These are phyloP conservation scores for Aspidiotus rigidus DNA, from an alignment of 2,888 invertebrate species.

Conservation along the genomic window DNA sequence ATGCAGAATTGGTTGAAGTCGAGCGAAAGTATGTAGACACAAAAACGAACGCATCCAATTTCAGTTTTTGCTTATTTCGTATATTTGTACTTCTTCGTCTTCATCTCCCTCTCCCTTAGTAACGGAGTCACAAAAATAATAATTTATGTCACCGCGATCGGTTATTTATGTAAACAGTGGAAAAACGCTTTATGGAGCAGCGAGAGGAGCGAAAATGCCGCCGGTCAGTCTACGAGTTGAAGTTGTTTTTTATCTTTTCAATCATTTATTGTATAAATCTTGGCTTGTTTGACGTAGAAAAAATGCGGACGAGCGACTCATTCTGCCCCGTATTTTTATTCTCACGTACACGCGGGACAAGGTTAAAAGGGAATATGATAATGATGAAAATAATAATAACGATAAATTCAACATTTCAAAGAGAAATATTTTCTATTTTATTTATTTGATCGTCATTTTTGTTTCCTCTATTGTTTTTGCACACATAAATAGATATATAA, in stretches of 20 bases:
- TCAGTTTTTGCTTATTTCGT: slow-evolving; percentile 20
- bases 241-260: slow-evolving; percentile 28
- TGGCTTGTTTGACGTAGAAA: slow-evolving; percentile 23
- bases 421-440: slow-evolving; percentile 31
- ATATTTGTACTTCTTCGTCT: neutral
- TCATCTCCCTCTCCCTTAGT: slow-evolving; percentile 1
- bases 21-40: slow-evolving; percentile 28
- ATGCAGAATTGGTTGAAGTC: slow-evolving; percentile 7
- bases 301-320: slow-evolving; percentile 30
- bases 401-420: slow-evolving; percentile 23
- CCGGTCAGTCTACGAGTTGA: slow-evolving; percentile 31
- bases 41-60: slow-evolving; percentile 17
- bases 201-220: slow-evolving; percentile 25
- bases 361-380: slow-evolving; percentile 28
- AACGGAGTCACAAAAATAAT: slow-evolving; percentile 18
- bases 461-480: slow-evolving; percentile 26
- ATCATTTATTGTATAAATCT: slow-evolving; percentile 27
- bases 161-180: slow-evolving; percentile 30
- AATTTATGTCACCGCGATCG: slow-evolving; percentile 25
- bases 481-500: slow-evolving; percentile 18
- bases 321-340: slow-evolving; percentile 25
- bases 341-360: slow-evolving; percentile 24
- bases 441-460: slow-evolving; percentile 30
- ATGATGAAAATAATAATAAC: slow-evolving; percentile 32
- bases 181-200: slow-evolving; percentile 9